Percentiles rank a stretch among this genome's conserved stretches.
Evolutionary conservation across 2,113 vertebrate species (phyloP).

Genomic region (Nibea albiflora): DNA sequence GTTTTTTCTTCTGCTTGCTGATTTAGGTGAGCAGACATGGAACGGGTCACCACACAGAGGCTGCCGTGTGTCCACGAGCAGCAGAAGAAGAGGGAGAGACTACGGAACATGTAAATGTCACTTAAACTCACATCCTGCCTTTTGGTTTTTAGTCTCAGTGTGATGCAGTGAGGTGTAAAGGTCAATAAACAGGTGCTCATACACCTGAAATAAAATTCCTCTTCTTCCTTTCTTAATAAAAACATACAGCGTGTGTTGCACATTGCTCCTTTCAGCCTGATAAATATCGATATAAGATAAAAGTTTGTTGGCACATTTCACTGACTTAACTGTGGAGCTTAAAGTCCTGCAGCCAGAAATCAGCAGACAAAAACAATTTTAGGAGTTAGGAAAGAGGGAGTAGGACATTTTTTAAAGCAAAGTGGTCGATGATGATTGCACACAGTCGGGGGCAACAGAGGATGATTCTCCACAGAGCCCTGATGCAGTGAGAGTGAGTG

Average conservation of each 20-base stretch:
- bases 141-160: constrained; percentile 28
- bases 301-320: too few species aligned
- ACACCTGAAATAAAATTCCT: not conserved
- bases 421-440: constrained; percentile 1
- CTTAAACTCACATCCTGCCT: constrained; percentile 61
- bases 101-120: constrained; percentile 76
- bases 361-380: not conserved
- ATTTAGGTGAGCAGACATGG: constrained; percentile 66
- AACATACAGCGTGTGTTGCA: not conserved
- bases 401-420: constrained; percentile 16
- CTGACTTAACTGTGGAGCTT: not conserved
- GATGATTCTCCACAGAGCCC: not conserved
- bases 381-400: not conserved
- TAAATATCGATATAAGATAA: not conserved
- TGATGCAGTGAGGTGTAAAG: constrained; percentile 24
- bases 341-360: not conserved
- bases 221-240: not conserved
- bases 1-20: constrained; percentile 24
- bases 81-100: constrained; percentile 41
- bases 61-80: constrained; percentile 9
- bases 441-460: not conserved
- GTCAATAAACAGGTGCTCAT: constrained; percentile 17
- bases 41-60: not conserved
- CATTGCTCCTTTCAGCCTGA: not conserved
- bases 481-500: not conserved